Percentiles rank a stretch among this genome's conserved stretches.
These are phyloP conservation scores for Dicaeum eximium DNA, from an alignment of 2,113 vertebrate genomes.

Conservation along the genomic window DNA sequence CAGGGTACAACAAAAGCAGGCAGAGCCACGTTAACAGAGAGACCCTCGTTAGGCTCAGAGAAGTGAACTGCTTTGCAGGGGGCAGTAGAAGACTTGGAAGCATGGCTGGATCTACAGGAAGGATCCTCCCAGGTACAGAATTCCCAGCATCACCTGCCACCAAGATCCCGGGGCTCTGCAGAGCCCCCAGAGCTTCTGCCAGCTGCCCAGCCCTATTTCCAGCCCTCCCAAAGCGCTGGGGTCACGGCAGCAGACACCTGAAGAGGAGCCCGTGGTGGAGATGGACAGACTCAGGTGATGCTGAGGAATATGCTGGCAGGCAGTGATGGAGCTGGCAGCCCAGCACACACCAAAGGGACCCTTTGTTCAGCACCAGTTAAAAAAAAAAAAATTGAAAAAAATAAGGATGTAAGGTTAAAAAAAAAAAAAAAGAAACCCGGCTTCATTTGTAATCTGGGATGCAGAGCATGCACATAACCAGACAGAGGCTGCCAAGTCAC, in stretches of 20 bases:
- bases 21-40: background rate
- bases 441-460: background rate
- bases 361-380: background rate
- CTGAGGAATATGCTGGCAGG: background rate
- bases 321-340: background rate
- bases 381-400: background rate
- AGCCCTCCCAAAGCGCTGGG: background rate
- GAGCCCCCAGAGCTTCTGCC: background rate
- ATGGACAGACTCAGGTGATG: background rate
- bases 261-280: background rate
- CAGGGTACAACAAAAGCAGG: background rate
- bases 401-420: background rate
- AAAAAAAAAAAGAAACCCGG: no score
- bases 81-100: background rate
- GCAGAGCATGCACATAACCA: background rate
- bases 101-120: fast-evolving
- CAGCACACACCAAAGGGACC: background rate
- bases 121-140: background rate
- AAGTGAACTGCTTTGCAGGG: background rate
- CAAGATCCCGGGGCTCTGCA: fast-evolving
- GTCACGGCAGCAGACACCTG: background rate
- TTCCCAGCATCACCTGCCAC: background rate
- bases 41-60: fast-evolving
- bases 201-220: background rate
- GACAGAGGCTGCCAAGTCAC: background rate